Percentiles rank a stretch among this genome's conserved stretches.
Evolutionary conservation across 2,888 invertebrate species (phyloP).

Genomic region (Drosophila kambysellisi): DNA sequence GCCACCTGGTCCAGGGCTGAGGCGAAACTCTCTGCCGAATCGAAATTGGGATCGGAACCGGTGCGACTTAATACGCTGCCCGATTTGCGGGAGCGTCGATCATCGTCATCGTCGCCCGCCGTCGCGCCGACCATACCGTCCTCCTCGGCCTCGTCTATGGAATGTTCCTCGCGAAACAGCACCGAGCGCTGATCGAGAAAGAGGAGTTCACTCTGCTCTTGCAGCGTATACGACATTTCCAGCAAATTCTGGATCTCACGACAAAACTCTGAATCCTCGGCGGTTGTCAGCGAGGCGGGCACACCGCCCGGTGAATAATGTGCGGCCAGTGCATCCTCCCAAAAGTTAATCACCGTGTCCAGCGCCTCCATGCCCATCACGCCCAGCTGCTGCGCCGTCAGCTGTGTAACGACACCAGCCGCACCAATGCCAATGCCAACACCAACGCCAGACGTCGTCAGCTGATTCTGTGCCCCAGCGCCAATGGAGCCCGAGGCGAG

Average conservation of each 20-base stretch:
- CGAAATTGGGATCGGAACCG: constrained; percentile 88
- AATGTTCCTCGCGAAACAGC: constrained; percentile 92
- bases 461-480: constrained; percentile 84
- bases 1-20: constrained; percentile 97
- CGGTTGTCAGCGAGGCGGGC: constrained; percentile 89
- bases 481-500: constrained; percentile 89
- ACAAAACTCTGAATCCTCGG: constrained; percentile 94
- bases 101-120: constrained; percentile 65
- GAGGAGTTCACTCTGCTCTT: constrained; percentile 94
- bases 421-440: constrained; percentile 1
- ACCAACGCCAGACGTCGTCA: not conserved
- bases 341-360: constrained; percentile 95
- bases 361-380: constrained; percentile 97
- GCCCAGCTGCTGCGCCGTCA: constrained; percentile 95
- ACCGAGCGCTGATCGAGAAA: constrained; percentile 96
- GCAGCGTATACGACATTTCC: constrained; percentile 93
- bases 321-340: constrained; percentile 96
- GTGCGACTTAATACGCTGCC: constrained; percentile 79
- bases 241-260: constrained; percentile 92
- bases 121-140: constrained; percentile 53
- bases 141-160: constrained; percentile 85
- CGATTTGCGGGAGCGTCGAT: constrained; percentile 77
- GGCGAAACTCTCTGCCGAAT: constrained; percentile 97
- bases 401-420: constrained; percentile 85
- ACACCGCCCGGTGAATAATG: constrained; percentile 87